Evolutionary conservation across 2,113 vertebrate genomes (phyloP).

Genomic region (Mustela lutreola): DNA sequence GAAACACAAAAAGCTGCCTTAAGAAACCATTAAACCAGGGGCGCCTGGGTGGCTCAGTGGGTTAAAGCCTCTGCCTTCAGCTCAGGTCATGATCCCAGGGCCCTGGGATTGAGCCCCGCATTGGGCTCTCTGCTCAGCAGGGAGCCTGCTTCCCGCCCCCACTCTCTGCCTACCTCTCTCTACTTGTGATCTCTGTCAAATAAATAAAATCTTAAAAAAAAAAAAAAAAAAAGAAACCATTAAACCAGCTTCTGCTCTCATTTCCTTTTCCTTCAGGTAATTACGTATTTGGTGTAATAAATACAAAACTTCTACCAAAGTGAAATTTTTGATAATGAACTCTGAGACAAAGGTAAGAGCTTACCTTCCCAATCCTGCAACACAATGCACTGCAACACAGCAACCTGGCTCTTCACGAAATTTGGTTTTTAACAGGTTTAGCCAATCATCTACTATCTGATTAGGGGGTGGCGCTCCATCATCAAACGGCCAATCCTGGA

Average conservation of each 20-base stretch:
- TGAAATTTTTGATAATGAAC: slow-evolving; percentile 16
- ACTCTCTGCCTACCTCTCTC: too few relatives aligned
- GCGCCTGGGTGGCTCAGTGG: too few relatives aligned
- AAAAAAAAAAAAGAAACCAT: background rate
- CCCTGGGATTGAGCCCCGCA: too few relatives aligned
- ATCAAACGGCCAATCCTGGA: slow-evolving; percentile 98
- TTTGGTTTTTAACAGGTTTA: slow-evolving; percentile 97
- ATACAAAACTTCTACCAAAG: slow-evolving; percentile 34
- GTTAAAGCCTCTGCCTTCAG: too few relatives aligned
- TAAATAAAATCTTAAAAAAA: too few relatives aligned
- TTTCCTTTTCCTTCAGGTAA: slow-evolving; percentile 62
- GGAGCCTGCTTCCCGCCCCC: too few relatives aligned
- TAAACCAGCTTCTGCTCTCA: slow-evolving; percentile 47
- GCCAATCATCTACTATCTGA: slow-evolving; percentile 98
- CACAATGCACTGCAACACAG: slow-evolving; percentile 98
- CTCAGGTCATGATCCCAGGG: too few relatives aligned
- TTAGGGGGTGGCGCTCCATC: slow-evolving; percentile 97
- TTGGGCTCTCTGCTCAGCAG: too few relatives aligned
- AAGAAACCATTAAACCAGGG: slow-evolving; percentile 14
- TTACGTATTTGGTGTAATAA: slow-evolving; percentile 60
- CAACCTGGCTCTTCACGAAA: slow-evolving; percentile 97
- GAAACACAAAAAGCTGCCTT: background rate
- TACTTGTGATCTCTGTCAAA: too few relatives aligned
- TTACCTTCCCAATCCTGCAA: slow-evolving; percentile 96
- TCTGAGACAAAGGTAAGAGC: background rate